Conservation (phyloP, 2,888 invertebrate species). For the Pachydiplax longipennis region DNA sequence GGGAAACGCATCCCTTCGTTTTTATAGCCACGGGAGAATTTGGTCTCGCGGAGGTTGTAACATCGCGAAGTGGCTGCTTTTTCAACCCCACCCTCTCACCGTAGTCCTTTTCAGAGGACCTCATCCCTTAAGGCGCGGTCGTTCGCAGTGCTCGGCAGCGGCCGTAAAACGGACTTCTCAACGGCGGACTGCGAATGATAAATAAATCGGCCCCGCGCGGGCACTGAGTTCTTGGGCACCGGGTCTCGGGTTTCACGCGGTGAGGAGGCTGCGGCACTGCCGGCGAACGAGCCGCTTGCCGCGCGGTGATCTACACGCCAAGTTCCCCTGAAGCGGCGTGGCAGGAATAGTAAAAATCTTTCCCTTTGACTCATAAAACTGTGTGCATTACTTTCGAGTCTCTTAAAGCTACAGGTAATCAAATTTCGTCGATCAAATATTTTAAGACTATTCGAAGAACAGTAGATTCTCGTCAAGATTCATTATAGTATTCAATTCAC, state of each 20-base stretch:
- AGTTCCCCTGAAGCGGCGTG: too few species aligned
- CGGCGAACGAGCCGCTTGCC: background rate
- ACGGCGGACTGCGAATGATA: conserved; percentile 1
- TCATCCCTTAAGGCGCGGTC: background rate
- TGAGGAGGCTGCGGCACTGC: background rate
- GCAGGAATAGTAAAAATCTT: background rate
- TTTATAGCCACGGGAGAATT: background rate
- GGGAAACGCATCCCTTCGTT: background rate
- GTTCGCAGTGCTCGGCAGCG: background rate
- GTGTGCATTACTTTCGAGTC: too few species aligned
- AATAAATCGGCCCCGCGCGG: conserved; percentile 15
- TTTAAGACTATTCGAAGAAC: too few species aligned
- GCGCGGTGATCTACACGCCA: background rate
- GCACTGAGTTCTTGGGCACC: background rate
- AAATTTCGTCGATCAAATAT: too few species aligned
- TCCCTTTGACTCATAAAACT: too few species aligned
- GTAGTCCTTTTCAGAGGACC: background rate
- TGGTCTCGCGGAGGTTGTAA: background rate
- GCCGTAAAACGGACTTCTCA: conserved; percentile 10
- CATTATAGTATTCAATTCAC: too few species aligned
- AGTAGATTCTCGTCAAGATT: too few species aligned
- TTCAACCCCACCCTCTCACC: background rate
- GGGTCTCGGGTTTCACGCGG: background rate
- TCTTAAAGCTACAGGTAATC: too few species aligned
- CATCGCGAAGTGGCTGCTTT: background rate